Evolutionary conservation across 2,888 invertebrate species (phyloP).

Genomic region (Drosophila sordidapex): DNA sequence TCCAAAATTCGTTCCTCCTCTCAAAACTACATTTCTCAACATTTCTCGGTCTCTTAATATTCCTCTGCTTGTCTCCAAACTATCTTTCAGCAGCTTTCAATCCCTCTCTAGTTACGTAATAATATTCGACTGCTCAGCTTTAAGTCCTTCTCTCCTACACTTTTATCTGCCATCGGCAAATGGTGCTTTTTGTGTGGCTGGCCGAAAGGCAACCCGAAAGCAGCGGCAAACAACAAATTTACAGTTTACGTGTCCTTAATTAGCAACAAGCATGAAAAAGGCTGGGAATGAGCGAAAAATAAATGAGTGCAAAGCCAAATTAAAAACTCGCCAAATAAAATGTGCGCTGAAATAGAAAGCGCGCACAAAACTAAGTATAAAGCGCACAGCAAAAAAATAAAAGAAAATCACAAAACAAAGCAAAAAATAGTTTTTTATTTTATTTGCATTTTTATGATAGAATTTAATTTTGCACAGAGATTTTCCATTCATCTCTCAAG

Average conservation of each 20-base stretch:
- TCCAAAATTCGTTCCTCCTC: too few relatives aligned
- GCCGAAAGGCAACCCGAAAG: slow-evolving; percentile 11
- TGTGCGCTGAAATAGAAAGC: slow-evolving; percentile 55
- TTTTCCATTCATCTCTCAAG: slow-evolving; percentile 33
- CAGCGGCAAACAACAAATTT: slow-evolving; percentile 21
- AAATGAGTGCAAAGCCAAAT: slow-evolving; percentile 33
- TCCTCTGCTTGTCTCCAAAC: too few relatives aligned
- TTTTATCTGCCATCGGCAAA: neutral
- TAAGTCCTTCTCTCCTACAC: neutral
- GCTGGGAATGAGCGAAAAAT: slow-evolving; percentile 22
- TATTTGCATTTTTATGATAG: slow-evolving; percentile 37
- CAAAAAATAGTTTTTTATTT: slow-evolving; percentile 25
- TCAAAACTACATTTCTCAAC: too few relatives aligned
- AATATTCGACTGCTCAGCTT: neutral
- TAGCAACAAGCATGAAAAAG: slow-evolving; percentile 51
- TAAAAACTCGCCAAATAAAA: slow-evolving; percentile 45
- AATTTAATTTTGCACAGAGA: slow-evolving; percentile 41
- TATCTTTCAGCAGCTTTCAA: neutral
- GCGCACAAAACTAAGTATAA: slow-evolving; percentile 26
- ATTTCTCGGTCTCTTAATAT: too few relatives aligned
- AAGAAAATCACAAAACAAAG: slow-evolving; percentile 29
- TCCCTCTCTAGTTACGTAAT: neutral
- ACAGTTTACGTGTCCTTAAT: slow-evolving; percentile 55
- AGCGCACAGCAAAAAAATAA: neutral
- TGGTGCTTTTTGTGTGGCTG: neutral